Conservation (phyloP, 2,797 vertebrate species). For the Balearica regulorum region DNA sequence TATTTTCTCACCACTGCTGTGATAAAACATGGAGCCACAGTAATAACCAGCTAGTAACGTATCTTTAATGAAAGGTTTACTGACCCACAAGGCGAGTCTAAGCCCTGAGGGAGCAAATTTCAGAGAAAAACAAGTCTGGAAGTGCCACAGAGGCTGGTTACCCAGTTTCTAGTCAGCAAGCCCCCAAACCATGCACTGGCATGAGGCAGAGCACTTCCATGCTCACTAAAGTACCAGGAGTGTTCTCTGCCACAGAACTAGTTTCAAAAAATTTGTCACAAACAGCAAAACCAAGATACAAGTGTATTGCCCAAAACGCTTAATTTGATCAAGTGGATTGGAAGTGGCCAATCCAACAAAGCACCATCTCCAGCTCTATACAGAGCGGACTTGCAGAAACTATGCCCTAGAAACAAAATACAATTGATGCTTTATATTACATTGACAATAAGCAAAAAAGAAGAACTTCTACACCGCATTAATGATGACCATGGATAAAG, state of each 20-base stretch:
- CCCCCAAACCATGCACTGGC: fast-evolving
- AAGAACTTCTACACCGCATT: background rate
- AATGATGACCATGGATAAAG: background rate
- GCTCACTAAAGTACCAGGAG: background rate
- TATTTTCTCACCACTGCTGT: background rate
- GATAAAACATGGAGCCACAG: background rate
- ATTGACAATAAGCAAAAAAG: background rate
- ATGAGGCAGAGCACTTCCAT: background rate
- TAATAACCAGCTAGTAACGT: background rate
- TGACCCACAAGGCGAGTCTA: background rate
- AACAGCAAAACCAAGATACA: background rate
- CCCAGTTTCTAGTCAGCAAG: background rate
- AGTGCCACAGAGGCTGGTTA: background rate
- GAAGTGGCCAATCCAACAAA: background rate
- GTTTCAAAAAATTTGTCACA: background rate
- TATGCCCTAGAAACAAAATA: background rate
- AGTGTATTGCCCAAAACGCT: background rate
- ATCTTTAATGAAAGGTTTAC: background rate
- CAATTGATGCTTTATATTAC: background rate
- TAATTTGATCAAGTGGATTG: background rate
- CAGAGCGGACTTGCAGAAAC: fast-evolving
- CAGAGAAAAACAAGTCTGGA: background rate
- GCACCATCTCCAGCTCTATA: background rate
- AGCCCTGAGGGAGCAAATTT: background rate
- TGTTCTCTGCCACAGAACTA: background rate